Evolutionary conservation across 2,113 vertebrate species (phyloP), one percentile per base, ranked within the genome.

Genomic region (Rallus limicola): DNA sequence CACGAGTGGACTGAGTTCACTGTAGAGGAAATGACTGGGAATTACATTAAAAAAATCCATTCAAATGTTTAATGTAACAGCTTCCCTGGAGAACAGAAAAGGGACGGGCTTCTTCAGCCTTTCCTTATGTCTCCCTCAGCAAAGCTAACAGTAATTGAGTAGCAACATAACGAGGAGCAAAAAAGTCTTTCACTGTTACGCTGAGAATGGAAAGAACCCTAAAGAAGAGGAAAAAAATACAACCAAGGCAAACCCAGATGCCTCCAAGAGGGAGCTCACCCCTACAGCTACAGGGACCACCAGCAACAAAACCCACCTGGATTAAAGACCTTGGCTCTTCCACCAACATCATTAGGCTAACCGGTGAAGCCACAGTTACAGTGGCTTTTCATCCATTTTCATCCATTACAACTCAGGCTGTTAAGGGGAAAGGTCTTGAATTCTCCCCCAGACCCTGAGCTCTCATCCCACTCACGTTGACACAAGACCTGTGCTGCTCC

Each of bases 51-150:
- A 94, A 95, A 96, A 96, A 95, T 86, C 93, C 91, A 95, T 96
- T 96, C 94, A 95, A 55, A 95, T 96, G 90, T 96, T 96, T 95
- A 95, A 92, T 94, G 81, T 95, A 92, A 93, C 78, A 74, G 87
- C 96, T 94, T 96, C 94, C 90, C 94, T 52, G 38, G 92, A 90
- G 94, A 93, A 90, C 55, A 86, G 50, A 82, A 95, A 93, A 90
- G 92, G 82, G 86, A 74, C 59, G 93, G 93, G 82, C 82, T 95
- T 90, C 96, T 93, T 82, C 95, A 95, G 81, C 67, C 50, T 88
- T 83, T 94, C 75, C 59, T 91, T 86, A 90, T 36, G 55, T 74
- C 90, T 87, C 95, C 87, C 67, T 91, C 93, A 79, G 75, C 59
- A 91, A 95, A 90, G 67, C 78, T 92, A 94, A 90, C 31, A 64